Base-by-base conservation (phyloP, 1,140 invertebrate genomes). In the Drosophila yakuba region DNA sequence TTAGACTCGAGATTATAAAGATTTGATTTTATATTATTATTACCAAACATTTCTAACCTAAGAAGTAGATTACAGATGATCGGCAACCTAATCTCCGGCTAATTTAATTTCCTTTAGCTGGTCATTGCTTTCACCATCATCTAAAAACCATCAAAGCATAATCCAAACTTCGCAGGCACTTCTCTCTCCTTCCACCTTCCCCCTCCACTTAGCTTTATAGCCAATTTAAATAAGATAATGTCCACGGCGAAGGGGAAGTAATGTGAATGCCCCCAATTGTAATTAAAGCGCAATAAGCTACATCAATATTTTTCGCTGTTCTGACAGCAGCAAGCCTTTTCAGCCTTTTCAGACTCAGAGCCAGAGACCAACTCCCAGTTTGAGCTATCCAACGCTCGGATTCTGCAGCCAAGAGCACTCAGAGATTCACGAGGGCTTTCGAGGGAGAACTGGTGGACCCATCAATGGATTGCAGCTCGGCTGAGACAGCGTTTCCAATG, bases 201-300 rank as follows among this genome's bases (percentile, higher is more conserved):
- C 60, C 4, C 32, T 50, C 60, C 64, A 15, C 44, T 35, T 20
- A 44, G 59, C 38, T 80, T 82, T 82, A 86, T 79, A 83, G 71
- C 71, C 83, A 86, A 86, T 86, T 89, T 88, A 83, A 89, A 88
- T 86, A 71, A 82, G 83, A 64, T 73, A 66, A 66, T 45, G 60
- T 23, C 56, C 48, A 7, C 35, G 36, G 14, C 35, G 35, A 51
- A 51, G 60, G 28, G 45, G 17, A 63, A 38, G 47, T 58, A 32
- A 61, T 55, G 58, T 48, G 48, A 52, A 64, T 69, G 50, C 62
- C 39, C 48, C 62, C 73, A 88, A 85, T 74, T 88, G 76, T 88
- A 91, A 91, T 91, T 91, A 91, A 91, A 91, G 91, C 63, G 89
- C 76, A 90, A 86, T 69, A 44, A 71, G 57, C 50, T 36, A 38